phyloP scores from a whole-genome alignment of 2,797 vertebrate species.

The Adrianichthys oophorus region DNA sequence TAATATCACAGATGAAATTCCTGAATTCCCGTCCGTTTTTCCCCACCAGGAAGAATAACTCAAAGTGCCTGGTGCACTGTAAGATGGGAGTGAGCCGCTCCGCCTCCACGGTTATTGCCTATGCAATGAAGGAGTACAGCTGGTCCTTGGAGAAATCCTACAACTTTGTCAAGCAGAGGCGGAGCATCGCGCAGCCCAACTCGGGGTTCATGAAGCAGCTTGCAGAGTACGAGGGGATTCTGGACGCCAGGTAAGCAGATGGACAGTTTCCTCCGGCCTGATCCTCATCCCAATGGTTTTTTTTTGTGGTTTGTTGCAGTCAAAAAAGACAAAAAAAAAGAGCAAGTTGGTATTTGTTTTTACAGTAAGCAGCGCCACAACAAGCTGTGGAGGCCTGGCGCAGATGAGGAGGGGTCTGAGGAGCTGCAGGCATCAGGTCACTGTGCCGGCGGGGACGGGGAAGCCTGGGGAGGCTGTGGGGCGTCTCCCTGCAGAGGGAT shows the following conservation, averaged over 20 bases:
- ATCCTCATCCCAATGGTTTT: neutral
- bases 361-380: slow-evolving; percentile 96
- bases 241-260: slow-evolving; percentile 88
- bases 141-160: slow-evolving; percentile 95
- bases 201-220: slow-evolving; percentile 94
- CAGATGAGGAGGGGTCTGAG: slow-evolving; percentile 79
- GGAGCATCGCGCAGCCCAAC: slow-evolving; percentile 89
- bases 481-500: slow-evolving; percentile 63
- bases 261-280: neutral
- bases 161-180: slow-evolving; percentile 91
- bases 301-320: neutral
- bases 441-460: slow-evolving; percentile 70
- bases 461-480: slow-evolving; percentile 71
- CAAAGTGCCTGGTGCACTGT: slow-evolving; percentile 98
- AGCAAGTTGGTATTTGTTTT: slow-evolving; percentile 3
- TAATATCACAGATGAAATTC: too few relatives aligned
- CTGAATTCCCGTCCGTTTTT: neutral
- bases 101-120: slow-evolving; percentile 95
- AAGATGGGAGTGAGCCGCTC: slow-evolving; percentile 98
- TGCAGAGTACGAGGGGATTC: slow-evolving; percentile 91
- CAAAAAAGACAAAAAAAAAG: neutral
- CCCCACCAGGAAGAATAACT: slow-evolving; percentile 86
- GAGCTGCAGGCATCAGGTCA: slow-evolving; percentile 58
- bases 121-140: slow-evolving; percentile 95
- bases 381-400: slow-evolving; percentile 90